Evolutionary conservation across 1,140 invertebrate genomes (phyloP).

Genomic region (Teleopsis dalmanni): DNA sequence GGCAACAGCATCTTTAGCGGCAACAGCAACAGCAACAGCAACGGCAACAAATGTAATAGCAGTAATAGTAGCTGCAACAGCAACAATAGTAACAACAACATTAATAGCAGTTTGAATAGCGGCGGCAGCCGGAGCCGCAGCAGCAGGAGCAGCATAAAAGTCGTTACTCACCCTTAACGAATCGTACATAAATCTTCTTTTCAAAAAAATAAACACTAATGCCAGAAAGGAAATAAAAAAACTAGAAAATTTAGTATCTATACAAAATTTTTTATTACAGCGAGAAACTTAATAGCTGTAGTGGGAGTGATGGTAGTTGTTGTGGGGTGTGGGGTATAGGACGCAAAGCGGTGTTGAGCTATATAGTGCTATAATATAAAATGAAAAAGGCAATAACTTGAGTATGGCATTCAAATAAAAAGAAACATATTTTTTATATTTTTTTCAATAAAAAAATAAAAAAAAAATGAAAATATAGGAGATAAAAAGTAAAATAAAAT

Average conservation of each 20-base stretch:
- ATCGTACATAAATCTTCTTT: constrained; percentile 18
- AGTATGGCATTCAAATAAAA: constrained; percentile 20
- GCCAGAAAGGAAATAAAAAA: constrained; percentile 17
- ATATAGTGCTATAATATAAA: not conserved
- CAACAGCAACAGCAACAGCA: too few relatives aligned
- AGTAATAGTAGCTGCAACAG: too few relatives aligned
- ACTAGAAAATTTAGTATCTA: constrained; percentile 21
- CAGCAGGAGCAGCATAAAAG: not conserved
- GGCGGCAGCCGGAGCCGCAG: not conserved
- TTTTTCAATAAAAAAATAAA: too few relatives aligned
- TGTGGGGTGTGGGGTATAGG: not conserved
- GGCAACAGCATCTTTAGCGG: too few relatives aligned
- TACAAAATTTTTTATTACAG: constrained; percentile 17
- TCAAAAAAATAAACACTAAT: constrained; percentile 16
- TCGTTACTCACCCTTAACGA: constrained; percentile 17
- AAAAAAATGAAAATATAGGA: too few relatives aligned
- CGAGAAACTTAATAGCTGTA: constrained; percentile 17
- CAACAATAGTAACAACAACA: too few relatives aligned
- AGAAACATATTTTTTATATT: constrained; percentile 26
- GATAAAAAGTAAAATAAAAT: too few relatives aligned
- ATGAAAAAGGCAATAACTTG: not conserved
- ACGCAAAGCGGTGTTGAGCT: not conserved
- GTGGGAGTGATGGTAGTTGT: constrained; percentile 9
- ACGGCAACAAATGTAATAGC: too few relatives aligned
- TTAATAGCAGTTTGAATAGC: too few relatives aligned